Conservation (phyloP, 2,888 invertebrate genomes). For the Cylindroiulus punctatus region DNA sequence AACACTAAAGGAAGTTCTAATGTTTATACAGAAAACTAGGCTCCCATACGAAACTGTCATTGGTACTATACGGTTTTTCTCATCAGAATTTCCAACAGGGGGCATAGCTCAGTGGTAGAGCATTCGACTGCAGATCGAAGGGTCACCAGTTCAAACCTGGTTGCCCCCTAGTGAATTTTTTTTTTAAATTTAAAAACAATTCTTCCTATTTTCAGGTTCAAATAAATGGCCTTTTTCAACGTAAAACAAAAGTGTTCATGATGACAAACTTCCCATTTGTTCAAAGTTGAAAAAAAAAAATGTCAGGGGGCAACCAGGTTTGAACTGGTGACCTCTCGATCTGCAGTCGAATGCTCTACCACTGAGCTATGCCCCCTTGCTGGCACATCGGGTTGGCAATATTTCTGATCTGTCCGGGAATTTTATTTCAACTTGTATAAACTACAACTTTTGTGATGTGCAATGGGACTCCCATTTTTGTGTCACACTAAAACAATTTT, state of each 20-base stretch:
- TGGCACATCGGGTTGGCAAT: too few relatives aligned
- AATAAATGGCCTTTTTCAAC: too few relatives aligned
- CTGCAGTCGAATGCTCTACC: slow-evolving; percentile 56
- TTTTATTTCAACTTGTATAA: too few relatives aligned
- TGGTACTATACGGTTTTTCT: background rate
- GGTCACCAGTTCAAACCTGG: slow-evolving; percentile 54
- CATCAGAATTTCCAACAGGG: background rate
- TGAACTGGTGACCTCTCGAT: slow-evolving; percentile 54
- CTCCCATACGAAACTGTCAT: background rate
- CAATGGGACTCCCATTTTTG: too few relatives aligned
- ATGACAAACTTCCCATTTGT: too few relatives aligned
- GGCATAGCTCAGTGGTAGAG: slow-evolving; percentile 55
- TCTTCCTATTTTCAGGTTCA: too few relatives aligned
- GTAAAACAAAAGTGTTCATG: too few relatives aligned
- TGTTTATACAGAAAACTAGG: background rate
- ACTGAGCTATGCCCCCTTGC: slow-evolving; percentile 55
- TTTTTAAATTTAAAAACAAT: too few relatives aligned
- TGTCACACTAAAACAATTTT: too few relatives aligned
- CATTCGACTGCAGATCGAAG: slow-evolving; percentile 55
- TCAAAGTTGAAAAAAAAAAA: too few relatives aligned
- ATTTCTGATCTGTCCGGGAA: too few relatives aligned
- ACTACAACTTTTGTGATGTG: too few relatives aligned
- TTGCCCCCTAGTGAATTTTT: slow-evolving; percentile 42
- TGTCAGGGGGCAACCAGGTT: slow-evolving; percentile 51
- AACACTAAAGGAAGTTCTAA: background rate